These are phyloP conservation scores for Caranx ignobilis DNA, from an alignment of 2,113 vertebrate species.

Conservation along the genomic window DNA sequence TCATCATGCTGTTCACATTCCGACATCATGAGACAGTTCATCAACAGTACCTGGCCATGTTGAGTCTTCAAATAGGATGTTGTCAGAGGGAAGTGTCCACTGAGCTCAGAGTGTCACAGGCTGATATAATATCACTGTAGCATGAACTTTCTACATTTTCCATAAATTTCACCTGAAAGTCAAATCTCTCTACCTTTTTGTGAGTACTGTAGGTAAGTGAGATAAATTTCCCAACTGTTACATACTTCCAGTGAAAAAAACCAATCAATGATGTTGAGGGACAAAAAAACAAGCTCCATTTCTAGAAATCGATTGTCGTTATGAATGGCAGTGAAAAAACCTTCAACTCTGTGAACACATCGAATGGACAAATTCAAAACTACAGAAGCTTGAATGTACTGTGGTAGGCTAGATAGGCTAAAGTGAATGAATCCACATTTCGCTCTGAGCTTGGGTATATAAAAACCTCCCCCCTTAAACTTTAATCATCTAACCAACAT, in stretches of 20 bases:
- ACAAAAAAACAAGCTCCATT: neutral
- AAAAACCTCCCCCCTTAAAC: slow-evolving; percentile 1
- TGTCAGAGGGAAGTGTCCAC: too few relatives aligned
- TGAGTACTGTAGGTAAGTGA: too few relatives aligned
- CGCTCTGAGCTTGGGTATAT: slow-evolving; percentile 19
- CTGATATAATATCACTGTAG: too few relatives aligned
- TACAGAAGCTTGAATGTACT: neutral
- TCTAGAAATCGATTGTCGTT: neutral
- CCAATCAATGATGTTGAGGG: neutral
- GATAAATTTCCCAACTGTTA: neutral
- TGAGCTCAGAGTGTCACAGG: too few relatives aligned
- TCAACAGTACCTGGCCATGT: too few relatives aligned
- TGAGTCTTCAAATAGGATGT: too few relatives aligned
- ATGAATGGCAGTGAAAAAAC: neutral
- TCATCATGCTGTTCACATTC: too few relatives aligned
- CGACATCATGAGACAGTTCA: too few relatives aligned
- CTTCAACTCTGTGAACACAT: neutral
- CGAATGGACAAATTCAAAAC: neutral
- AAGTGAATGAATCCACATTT: neutral
- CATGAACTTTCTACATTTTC: too few relatives aligned
- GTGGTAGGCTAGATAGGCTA: neutral
- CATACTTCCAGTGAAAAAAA: neutral
- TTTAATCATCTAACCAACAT: neutral
- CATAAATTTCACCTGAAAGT: too few relatives aligned
- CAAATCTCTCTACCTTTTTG: too few relatives aligned